Evolutionary conservation across 35 echinoderm and acorn worm species (phyloP), one percentile per base, ranked within the genome.

Genomic region (Ophioderma brevispina): DNA sequence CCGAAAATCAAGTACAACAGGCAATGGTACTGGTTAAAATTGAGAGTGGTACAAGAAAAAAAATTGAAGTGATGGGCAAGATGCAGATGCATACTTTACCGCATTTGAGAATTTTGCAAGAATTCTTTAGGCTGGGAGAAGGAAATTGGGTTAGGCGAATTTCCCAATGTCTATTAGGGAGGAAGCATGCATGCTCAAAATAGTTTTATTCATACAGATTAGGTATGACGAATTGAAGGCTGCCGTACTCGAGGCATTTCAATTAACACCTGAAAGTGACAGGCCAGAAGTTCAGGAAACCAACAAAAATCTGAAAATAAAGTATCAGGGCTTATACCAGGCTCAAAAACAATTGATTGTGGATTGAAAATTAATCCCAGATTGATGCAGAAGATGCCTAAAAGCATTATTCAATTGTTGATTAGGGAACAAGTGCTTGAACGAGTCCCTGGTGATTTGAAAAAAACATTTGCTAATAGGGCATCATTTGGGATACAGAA

Each of bases 31-130:
- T n/a, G n/a, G n/a, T n/a, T n/a, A 77, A 77, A 35, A 13, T 77
- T 77, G 76, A 77, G 6, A 28, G n/a, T n/a, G 76, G 34, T 77
- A 77, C 28, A 77, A n/a, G n/a, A 8, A 8, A 10, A 77, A 35
- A 77, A 77, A 77, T 77, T 77, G 28, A n/a, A 8, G 28, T 30
- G 34, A 77, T 77, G 30, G 30, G 6, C 25, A 28, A 77, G 76
- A 77, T 35, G 76, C 76, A 6, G 76, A 77, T 77, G 76, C 76
- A 10, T 77, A 77, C 28, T 77, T 77, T 30, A 77, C 76, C 13
- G 76, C 76, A 8, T 77, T 77, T 77, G 76, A 77, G 30, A 77
- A 77, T 30, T 77, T 77, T 77, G 28, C 76, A 13, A 28, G 28
- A 31, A 10, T n/a, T n/a, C 13, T 13, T 10, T 13, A 30, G 8